Conservation (phyloP, 2,797 vertebrate species). For the Dendrocincla fuliginosa region DNA sequence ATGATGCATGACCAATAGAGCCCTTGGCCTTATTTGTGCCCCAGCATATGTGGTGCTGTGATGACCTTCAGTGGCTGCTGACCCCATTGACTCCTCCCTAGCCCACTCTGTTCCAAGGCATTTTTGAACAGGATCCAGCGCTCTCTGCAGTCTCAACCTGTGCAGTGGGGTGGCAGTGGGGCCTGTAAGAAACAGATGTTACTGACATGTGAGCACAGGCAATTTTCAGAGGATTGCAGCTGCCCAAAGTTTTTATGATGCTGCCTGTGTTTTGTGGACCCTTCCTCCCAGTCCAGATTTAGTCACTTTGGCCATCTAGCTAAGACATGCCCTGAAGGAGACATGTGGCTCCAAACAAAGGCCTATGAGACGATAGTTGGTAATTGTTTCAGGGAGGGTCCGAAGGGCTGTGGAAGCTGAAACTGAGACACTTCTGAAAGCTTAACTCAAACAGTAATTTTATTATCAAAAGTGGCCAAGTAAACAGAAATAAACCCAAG, state of each 20-base stretch:
- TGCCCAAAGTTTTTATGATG: accelerated
- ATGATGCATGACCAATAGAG: accelerated
- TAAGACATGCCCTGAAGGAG: neutral
- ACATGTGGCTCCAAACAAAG: neutral
- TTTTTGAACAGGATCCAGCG: neutral
- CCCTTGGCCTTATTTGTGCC: accelerated
- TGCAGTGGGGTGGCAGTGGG: accelerated
- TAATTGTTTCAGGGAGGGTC: no score
- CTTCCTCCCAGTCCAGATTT: neutral
- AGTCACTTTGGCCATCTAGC: neutral
- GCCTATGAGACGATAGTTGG: accelerated
- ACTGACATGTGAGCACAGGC: accelerated
- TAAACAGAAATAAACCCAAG: no score
- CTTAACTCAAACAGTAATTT: no score
- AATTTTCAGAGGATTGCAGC: neutral
- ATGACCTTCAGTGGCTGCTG: neutral
- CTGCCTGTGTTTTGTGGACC: neutral
- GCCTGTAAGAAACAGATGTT: neutral
- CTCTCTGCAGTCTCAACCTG: neutral
- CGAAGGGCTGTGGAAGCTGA: no score
- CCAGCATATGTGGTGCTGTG: accelerated
- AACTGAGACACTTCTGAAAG: no score
- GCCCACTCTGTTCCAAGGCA: neutral
- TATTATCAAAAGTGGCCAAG: no score
- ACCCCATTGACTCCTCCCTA: neutral